Percentiles rank a stretch among this genome's conserved stretches.
Conservation (phyloP, 2,888 invertebrate genomes). For the Clivina fossor region DNA sequence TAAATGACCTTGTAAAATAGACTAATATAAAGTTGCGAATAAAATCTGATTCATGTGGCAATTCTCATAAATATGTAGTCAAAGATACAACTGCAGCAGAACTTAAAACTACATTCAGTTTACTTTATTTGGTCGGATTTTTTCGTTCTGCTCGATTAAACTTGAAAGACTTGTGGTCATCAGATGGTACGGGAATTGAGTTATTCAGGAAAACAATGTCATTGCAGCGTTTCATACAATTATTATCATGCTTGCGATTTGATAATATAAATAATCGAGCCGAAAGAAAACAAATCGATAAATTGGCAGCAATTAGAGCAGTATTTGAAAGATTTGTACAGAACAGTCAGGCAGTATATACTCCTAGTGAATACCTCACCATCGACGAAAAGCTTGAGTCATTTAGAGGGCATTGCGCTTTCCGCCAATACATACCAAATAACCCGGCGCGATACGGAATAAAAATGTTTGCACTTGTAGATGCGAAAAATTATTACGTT, state of each 20-base stretch:
- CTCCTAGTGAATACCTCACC: constrained; percentile 41
- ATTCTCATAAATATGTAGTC: constrained; percentile 3
- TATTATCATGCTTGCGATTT: constrained; percentile 40
- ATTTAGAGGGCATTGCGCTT: constrained; percentile 43
- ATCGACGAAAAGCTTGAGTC: constrained; percentile 44
- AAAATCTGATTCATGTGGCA: no score
- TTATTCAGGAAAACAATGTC: constrained; percentile 40
- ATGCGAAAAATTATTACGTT: constrained; percentile 33
- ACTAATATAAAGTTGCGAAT: no score
- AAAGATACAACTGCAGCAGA: constrained; percentile 37
- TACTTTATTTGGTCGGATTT: constrained; percentile 41
- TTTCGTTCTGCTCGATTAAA: constrained; percentile 36
- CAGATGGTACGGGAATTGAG: constrained; percentile 39
- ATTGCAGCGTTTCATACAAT: constrained; percentile 38
- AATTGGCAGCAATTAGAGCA: constrained; percentile 42
- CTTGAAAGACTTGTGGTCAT: constrained; percentile 39
- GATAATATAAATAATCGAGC: constrained; percentile 36
- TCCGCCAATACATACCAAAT: constrained; percentile 44
- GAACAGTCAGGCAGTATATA: constrained; percentile 42
- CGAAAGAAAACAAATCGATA: constrained; percentile 36
- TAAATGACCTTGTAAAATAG: no score
- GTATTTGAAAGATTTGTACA: constrained; percentile 44
- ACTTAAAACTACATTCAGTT: constrained; percentile 41
- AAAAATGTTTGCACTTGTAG: constrained; percentile 32
- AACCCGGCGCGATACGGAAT: constrained; percentile 36